Percentiles rank a stretch among this genome's conserved stretches.
Evolutionary conservation across 1,140 invertebrate species (phyloP).

Genomic region (Spodoptera frugiperda): DNA sequence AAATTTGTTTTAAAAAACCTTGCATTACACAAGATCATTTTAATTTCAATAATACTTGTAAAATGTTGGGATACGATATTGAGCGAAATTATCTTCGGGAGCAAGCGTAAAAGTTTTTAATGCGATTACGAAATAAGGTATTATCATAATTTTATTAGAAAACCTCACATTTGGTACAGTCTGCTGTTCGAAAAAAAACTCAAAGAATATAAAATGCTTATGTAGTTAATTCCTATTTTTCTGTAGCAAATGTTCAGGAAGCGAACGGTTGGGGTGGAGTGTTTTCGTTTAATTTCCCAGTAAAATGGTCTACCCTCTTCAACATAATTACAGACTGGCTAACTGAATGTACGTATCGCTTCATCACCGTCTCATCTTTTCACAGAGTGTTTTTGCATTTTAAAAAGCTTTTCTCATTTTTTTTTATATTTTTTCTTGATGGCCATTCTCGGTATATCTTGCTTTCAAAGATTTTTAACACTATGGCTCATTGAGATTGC

Average conservation of each 20-base stretch:
- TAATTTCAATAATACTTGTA: too few species aligned
- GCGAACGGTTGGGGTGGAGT: conserved; percentile 59
- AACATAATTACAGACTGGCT: conserved; percentile 67
- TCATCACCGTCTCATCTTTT: conserved; percentile 58
- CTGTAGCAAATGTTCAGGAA: conserved; percentile 56
- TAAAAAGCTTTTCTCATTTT: conserved; percentile 56
- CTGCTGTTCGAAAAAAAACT: conserved; percentile 7
- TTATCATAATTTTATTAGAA: conserved; percentile 3
- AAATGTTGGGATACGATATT: neutral
- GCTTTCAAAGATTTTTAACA: neutral
- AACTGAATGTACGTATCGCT: conserved; percentile 60
- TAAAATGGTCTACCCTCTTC: conserved; percentile 65
- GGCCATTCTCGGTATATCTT: conserved; percentile 34
- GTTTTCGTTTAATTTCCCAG: conserved; percentile 79
- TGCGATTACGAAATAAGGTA: neutral
- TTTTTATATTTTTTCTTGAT: conserved; percentile 14
- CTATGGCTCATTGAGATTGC: neutral
- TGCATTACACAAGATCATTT: too few species aligned
- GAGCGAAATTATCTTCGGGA: neutral
- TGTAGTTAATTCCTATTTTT: conserved; percentile 58
- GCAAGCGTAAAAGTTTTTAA: conserved; percentile 14
- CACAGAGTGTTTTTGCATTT: conserved; percentile 57
- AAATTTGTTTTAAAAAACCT: too few species aligned
- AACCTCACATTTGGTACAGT: conserved; percentile 11
- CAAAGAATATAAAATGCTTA: conserved; percentile 17